These are phyloP conservation scores for Scaptomyza caliginosa DNA, from an alignment of 2,888 invertebrate species.

Conservation along the genomic window DNA sequence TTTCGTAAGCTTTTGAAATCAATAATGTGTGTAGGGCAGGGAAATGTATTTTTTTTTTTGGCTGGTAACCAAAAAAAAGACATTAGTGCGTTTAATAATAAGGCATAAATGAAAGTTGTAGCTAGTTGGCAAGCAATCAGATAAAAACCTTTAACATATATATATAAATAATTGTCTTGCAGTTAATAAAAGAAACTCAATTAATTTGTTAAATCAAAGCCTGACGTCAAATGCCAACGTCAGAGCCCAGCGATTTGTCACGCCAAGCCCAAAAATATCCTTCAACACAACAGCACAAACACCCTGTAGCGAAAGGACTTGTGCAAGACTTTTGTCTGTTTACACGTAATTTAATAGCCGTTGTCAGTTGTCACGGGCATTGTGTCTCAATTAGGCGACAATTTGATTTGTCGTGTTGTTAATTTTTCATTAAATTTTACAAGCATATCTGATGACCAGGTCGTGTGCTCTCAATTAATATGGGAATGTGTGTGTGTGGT, in stretches of 20 bases:
- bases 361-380: slow-evolving; percentile 41
- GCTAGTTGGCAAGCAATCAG: not conserved
- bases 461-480: slow-evolving; percentile 78
- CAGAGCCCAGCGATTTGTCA: slow-evolving; percentile 67
- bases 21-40: slow-evolving; percentile 36
- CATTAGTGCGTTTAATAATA: not conserved
- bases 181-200: slow-evolving; percentile 57
- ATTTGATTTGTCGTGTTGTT: slow-evolving; percentile 78
- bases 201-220: slow-evolving; percentile 77
- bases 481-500: slow-evolving; percentile 60
- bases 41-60: slow-evolving; percentile 2
- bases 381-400: slow-evolving; percentile 80
- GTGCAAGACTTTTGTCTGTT: slow-evolving; percentile 46
- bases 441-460: slow-evolving; percentile 49
- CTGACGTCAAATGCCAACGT: slow-evolving; percentile 61
- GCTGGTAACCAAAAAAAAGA: slow-evolving; percentile 1
- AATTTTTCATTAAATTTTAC: slow-evolving; percentile 74
- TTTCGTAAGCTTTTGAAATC: slow-evolving; percentile 56
- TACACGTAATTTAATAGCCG: slow-evolving; percentile 71
- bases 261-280: slow-evolving; percentile 37
- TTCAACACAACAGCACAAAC: not conserved
- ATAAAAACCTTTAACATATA: too few species aligned
- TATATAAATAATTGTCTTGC: not conserved
- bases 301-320: not conserved
- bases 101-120: not conserved